Evolutionary conservation across 2,113 vertebrate genomes (phyloP).

Genomic region (Aleadryas rufinucha): DNA sequence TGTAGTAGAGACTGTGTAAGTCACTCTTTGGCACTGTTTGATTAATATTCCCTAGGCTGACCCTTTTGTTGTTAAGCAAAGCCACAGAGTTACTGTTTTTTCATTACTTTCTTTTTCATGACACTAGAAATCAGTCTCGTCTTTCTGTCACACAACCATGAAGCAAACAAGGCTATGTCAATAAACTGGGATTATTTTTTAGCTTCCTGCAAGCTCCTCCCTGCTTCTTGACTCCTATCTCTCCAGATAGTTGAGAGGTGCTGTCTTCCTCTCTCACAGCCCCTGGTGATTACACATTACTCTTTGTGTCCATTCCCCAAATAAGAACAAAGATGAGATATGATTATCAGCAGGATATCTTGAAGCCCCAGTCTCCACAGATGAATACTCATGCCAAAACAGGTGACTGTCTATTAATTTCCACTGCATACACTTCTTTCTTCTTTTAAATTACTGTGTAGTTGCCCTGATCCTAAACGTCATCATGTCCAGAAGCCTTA

Average conservation of each 20-base stretch:
- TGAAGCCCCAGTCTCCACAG: background rate
- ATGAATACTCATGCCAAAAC: background rate
- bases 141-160: background rate
- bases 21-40: background rate
- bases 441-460: background rate
- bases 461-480: background rate
- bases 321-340: background rate
- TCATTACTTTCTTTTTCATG: background rate
- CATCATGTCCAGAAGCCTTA: background rate
- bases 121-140: background rate
- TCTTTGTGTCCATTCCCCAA: background rate
- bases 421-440: background rate
- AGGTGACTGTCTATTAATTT: background rate
- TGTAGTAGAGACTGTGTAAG: background rate
- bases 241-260: background rate
- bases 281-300: background rate
- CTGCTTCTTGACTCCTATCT: background rate
- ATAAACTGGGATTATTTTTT: background rate
- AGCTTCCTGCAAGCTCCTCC: background rate
- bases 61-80: background rate
- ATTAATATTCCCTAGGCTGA: background rate
- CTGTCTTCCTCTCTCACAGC: background rate
- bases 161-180: background rate
- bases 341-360: background rate
- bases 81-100: background rate